A percentile compares a stretch with the other conserved stretches of the same genome.
Conservation (phyloP, 2,797 vertebrate genomes). For the Lycodopsis pacificus region DNA sequence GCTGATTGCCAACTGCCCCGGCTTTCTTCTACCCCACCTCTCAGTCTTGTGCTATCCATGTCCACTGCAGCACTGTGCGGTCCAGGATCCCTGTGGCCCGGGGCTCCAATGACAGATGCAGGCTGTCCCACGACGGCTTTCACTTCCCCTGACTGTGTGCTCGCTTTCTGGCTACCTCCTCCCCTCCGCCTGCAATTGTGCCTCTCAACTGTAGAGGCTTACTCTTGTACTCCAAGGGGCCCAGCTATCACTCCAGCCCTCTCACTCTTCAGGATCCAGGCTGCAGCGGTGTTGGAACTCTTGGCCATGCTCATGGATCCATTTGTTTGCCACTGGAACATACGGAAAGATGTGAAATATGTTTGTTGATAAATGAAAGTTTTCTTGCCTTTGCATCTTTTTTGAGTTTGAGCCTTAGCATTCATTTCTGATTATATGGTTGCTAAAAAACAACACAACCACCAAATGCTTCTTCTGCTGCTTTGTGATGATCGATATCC, state of each 20-base stretch:
- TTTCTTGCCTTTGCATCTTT: constrained; percentile 4
- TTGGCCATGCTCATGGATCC: constrained; percentile 95
- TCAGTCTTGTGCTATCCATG: constrained; percentile 39
- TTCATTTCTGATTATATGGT: constrained; percentile 3
- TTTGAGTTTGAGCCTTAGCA: background rate
- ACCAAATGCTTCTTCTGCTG: constrained; percentile 47
- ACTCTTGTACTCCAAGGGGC: constrained; percentile 72
- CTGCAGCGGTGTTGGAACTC: constrained; percentile 91
- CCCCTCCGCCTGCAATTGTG: constrained; percentile 39
- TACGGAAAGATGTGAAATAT: constrained; percentile 15
- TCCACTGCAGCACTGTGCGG: constrained; percentile 45
- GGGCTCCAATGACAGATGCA: constrained; percentile 66
- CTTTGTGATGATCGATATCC: constrained; percentile 46
- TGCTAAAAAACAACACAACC: constrained; percentile 19
- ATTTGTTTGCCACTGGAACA: constrained; percentile 94
- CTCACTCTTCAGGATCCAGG: constrained; percentile 85
- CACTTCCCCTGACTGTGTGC: constrained; percentile 29
- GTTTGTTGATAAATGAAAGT: background rate
- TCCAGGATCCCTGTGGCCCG: constrained; percentile 57
- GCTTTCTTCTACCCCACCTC: constrained; percentile 38
- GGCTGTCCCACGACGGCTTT: constrained; percentile 27
- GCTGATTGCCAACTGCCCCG: constrained; percentile 57
- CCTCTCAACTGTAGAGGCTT: constrained; percentile 67
- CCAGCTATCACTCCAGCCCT: constrained; percentile 30
- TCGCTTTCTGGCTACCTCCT: constrained; percentile 43